phyloP scores from a whole-genome alignment of 2,113 vertebrate genomes.

The Siniperca chuatsi region DNA sequence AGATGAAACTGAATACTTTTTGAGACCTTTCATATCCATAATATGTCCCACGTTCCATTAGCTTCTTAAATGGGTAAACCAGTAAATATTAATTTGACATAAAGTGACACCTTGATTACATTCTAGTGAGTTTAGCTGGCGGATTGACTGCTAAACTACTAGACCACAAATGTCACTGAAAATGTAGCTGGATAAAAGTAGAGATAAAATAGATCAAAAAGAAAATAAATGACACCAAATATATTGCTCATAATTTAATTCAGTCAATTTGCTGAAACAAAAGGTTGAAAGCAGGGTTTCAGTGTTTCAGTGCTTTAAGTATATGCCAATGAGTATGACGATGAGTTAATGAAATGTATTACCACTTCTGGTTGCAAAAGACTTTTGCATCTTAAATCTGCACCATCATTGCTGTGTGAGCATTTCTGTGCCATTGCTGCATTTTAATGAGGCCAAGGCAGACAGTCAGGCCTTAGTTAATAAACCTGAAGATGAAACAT shows the following conservation, averaged over 20 bases:
- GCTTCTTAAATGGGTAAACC: background rate
- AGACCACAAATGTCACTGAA: slow-evolving; percentile 1
- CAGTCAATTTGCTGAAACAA: background rate
- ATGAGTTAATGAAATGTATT: background rate
- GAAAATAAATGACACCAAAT: background rate
- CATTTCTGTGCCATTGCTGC: slow-evolving; percentile 32
- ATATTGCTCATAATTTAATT: background rate
- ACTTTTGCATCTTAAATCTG: slow-evolving; percentile 22
- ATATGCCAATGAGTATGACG: background rate
- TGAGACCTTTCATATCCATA: background rate
- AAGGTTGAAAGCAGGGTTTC: background rate
- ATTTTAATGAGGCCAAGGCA: slow-evolving; percentile 60
- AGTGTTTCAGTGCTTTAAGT: background rate
- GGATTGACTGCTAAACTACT: background rate
- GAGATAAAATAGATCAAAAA: background rate
- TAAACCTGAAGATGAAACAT: slow-evolving; percentile 71
- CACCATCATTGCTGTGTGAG: slow-evolving; percentile 31
- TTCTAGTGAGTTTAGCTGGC: background rate
- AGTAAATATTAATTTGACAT: background rate
- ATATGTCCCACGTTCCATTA: background rate
- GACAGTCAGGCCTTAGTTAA: slow-evolving; percentile 56
- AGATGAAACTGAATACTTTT: background rate
- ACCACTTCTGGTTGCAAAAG: background rate
- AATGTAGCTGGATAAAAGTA: background rate
- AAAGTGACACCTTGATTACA: slow-evolving; percentile 2